A percentile compares a stretch with the other conserved stretches of the same genome.
Conservation (phyloP, 1,140 invertebrate species). For the Habropoda laboriosa region DNA sequence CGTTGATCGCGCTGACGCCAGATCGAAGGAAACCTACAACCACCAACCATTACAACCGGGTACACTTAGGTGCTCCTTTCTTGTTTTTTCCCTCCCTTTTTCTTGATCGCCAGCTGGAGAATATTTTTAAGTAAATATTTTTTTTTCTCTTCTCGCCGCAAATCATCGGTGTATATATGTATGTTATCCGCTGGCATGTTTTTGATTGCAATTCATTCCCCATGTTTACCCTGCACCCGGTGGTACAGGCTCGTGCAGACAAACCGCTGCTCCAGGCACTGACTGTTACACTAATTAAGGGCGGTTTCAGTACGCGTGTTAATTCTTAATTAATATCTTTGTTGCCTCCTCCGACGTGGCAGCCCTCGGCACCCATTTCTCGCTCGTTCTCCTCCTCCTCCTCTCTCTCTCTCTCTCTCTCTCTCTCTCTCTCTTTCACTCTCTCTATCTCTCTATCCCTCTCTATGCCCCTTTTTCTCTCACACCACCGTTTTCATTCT, state of each 20-base stretch:
- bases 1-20: conserved; percentile 1
- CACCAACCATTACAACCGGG: too few species aligned
- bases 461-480: neutral
- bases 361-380: conserved; percentile 42
- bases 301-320: conserved; percentile 71
- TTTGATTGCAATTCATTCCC: conserved; percentile 47
- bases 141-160: conserved; percentile 9
- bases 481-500: conserved; percentile 7
- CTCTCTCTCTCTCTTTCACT: neutral
- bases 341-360: conserved; percentile 63
- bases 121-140: conserved; percentile 1
- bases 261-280: conserved; percentile 68
- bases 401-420: neutral
- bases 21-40: conserved; percentile 28
- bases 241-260: conserved; percentile 39
- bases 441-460: neutral
- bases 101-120: neutral
- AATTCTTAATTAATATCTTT: conserved; percentile 80
- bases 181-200: conserved; percentile 24
- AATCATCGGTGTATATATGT: too few species aligned
- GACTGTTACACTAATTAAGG: conserved; percentile 77
- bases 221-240: conserved; percentile 47
- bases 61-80: too few species aligned
- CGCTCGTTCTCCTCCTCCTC: conserved; percentile 28
- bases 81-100: neutral